phyloP scores from a whole-genome alignment of 2,888 invertebrate genomes.

The Drosophila limbata region DNA sequence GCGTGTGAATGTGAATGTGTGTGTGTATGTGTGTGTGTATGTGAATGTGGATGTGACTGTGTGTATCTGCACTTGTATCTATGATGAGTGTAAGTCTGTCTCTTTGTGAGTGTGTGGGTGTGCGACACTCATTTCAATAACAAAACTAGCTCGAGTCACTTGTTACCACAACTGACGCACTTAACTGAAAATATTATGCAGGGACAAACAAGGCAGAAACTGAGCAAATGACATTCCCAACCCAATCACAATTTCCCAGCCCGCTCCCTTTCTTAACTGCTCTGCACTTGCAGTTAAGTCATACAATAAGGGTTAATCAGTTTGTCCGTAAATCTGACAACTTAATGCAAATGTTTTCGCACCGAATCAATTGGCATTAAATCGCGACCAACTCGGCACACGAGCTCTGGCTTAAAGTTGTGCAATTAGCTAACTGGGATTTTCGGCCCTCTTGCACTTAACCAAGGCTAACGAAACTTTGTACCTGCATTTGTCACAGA shows the following conservation, averaged over 20 bases:
- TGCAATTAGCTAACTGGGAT: conserved; percentile 47
- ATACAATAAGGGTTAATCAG: conserved; percentile 67
- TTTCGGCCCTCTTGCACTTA: conserved; percentile 24
- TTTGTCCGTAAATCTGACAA: conserved; percentile 46
- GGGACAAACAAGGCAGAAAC: conserved; percentile 64
- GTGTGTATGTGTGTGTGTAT: conserved; percentile 10
- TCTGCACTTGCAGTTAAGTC: conserved; percentile 21
- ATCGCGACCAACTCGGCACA: conserved; percentile 33
- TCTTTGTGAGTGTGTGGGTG: conserved; percentile 13
- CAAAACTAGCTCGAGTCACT: conserved; percentile 76
- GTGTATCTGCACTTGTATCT: conserved; percentile 59
- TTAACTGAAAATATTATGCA: conserved; percentile 77
- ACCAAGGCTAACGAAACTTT: conserved; percentile 64
- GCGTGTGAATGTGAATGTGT: conserved; percentile 12
- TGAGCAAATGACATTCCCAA: conserved; percentile 23
- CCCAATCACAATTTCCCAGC: neutral
- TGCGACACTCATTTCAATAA: conserved; percentile 74
- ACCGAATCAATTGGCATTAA: conserved; percentile 74
- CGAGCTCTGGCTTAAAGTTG: conserved; percentile 38
- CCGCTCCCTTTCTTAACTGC: neutral
- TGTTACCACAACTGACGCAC: conserved; percentile 80
- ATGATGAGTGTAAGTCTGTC: conserved; percentile 38
- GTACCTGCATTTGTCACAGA: conserved; percentile 78
- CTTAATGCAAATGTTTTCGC: conserved; percentile 69
- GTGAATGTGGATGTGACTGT: conserved; percentile 27